Conservation (phyloP, 2,888 invertebrate species). For the Drosophila macrospina region DNA sequence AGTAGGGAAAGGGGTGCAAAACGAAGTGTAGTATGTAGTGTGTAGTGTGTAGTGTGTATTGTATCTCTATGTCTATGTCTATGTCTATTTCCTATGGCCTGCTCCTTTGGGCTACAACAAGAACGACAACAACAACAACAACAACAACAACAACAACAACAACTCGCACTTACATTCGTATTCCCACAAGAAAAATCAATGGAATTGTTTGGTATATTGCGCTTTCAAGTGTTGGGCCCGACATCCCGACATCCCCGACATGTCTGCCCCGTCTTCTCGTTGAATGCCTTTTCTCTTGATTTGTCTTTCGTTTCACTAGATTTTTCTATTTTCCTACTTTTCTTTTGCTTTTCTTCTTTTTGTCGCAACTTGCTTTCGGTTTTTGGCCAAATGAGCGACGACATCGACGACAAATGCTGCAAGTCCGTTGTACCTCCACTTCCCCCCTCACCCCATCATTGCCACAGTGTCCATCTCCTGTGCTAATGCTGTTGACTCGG, state of each 20-base stretch:
- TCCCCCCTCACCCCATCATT: background rate
- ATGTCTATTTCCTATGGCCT: conserved; percentile 49
- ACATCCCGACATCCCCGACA: conserved; percentile 2
- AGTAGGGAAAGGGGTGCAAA: background rate
- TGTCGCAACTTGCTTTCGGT: conserved; percentile 29
- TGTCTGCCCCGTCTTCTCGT: conserved; percentile 10
- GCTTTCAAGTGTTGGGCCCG: conserved; percentile 32
- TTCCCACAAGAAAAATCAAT: conserved; percentile 81
- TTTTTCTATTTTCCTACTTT: conserved; percentile 19
- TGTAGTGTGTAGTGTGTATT: conserved; percentile 23
- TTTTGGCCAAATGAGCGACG: conserved; percentile 67
- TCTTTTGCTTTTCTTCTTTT: too few relatives aligned
- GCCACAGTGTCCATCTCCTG: conserved; percentile 3
- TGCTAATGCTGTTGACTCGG: conserved; percentile 59
- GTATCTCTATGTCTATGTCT: conserved; percentile 51
- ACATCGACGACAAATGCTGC: conserved; percentile 60
- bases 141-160: conserved; percentile 16
- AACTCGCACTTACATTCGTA: conserved; percentile 55
- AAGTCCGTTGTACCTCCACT: background rate
- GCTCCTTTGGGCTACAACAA: conserved; percentile 8
- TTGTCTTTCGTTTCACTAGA: conserved; percentile 48
- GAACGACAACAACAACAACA: conserved; percentile 21
- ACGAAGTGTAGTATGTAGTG: background rate
- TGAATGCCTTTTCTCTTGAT: conserved; percentile 58
- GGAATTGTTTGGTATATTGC: conserved; percentile 78